Conservation (phyloP, 2,113 vertebrate species). For the Alligator sinensis region DNA sequence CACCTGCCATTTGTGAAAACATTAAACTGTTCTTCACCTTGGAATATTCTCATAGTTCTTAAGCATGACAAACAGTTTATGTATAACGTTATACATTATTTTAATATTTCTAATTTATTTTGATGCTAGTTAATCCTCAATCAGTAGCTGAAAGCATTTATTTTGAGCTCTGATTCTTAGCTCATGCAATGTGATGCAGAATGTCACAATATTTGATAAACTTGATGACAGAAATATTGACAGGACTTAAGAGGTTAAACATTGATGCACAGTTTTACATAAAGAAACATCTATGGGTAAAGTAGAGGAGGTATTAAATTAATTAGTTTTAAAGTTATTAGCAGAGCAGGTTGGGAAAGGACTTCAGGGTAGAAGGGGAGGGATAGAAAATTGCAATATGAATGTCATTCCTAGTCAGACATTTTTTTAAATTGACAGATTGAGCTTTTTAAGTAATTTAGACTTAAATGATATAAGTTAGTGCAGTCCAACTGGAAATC, state of each 20-base stretch:
- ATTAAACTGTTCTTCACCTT: background rate
- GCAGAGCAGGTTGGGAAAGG: background rate
- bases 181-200: background rate
- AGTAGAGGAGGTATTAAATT: background rate
- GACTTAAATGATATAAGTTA: background rate
- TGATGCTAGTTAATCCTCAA: background rate
- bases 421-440: background rate
- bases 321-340: background rate
- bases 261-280: background rate
- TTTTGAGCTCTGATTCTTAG: background rate
- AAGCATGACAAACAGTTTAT: background rate
- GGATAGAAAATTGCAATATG: background rate
- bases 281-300: accelerated
- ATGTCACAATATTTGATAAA: background rate
- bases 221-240: background rate
- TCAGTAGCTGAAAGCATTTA: background rate
- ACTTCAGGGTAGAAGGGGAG: background rate
- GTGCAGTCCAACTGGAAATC: no score
- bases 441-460: background rate
- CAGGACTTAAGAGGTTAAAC: background rate
- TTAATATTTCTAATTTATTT: background rate
- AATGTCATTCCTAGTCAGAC: background rate
- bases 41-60: background rate
- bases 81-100: background rate
- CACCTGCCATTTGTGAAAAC: background rate